Evolutionary conservation across 2,797 vertebrate genomes (phyloP).

Genomic region (Alfaro cultratus): DNA sequence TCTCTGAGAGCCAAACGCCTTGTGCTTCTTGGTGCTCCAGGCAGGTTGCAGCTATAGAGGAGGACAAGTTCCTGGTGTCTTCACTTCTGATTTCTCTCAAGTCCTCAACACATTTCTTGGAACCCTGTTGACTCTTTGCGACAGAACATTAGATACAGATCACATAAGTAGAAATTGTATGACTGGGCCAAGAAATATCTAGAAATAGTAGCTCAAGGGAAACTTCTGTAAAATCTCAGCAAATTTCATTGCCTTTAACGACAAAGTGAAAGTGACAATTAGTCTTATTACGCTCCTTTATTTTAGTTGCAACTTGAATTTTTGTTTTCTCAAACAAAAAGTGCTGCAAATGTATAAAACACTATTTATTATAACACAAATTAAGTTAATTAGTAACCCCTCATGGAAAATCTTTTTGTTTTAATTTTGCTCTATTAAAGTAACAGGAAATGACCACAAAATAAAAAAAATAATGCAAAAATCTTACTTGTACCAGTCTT

Average conservation of each 20-base stretch:
- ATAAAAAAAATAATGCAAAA: constrained; percentile 33
- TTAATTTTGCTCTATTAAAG: constrained; percentile 16
- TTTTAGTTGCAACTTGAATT: not conserved
- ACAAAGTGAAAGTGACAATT: not conserved
- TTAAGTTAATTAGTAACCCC: constrained; percentile 20
- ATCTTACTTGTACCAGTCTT: constrained; percentile 3
- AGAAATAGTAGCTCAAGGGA: not conserved
- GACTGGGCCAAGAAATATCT: not conserved
- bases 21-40: not conserved
- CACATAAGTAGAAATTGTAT: not conserved
- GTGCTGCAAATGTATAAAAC: not conserved
- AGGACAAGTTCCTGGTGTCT: not conserved
- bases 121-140: not conserved
- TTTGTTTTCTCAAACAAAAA: not conserved
- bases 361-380: not conserved
- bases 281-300: not conserved
- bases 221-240: not conserved
- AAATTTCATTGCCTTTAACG: not conserved
- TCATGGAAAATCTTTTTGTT: constrained; percentile 7
- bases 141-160: not conserved
- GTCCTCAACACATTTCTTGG: not conserved
- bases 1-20: not conserved
- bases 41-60: not conserved
- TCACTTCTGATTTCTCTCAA: not conserved
- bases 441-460: constrained; percentile 46